Percentiles rank a stretch among this genome's conserved stretches.
These are phyloP conservation scores for Sitta europaea DNA, from an alignment of 2,113 vertebrate genomes.

Conservation along the genomic window DNA sequence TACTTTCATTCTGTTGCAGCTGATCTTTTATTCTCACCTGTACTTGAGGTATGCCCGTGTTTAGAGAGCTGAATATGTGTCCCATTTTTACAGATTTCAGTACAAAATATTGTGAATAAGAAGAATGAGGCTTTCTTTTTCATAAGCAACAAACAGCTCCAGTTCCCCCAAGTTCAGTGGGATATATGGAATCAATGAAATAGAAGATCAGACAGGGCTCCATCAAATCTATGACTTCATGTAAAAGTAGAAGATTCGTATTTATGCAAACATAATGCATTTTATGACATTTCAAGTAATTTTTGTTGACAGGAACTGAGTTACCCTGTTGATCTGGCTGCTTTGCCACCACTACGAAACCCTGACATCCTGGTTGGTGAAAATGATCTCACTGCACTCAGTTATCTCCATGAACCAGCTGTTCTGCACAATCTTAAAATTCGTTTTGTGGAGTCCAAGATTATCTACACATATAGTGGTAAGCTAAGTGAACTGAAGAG, in stretches of 20 bases:
- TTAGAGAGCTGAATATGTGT: background rate
- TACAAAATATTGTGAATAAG: background rate
- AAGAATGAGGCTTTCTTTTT: background rate
- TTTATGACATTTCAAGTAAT: background rate
- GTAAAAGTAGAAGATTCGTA: background rate
- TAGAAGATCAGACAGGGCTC: background rate
- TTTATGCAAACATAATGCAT: background rate
- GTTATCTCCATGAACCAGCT: constrained; percentile 94
- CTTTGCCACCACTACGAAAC: constrained; percentile 89
- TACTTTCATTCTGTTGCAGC: background rate
- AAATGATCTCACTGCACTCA: constrained; percentile 97
- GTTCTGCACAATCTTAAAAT: constrained; percentile 94
- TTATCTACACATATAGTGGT: constrained; percentile 99
- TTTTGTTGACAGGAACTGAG: constrained; percentile 73
- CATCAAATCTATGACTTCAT: background rate
- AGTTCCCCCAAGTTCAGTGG: background rate
- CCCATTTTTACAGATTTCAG: background rate
- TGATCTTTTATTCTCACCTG: accelerated
- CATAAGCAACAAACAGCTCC: background rate
- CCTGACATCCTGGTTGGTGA: constrained; percentile 97
- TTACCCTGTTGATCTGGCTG: constrained; percentile 75
- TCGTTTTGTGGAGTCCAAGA: constrained; percentile 92
- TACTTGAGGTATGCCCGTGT: background rate
- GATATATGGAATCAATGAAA: background rate
- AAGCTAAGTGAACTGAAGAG: background rate